phyloP scores from a whole-genome alignment of 2,113 vertebrate genomes.

The pig (Sus scrofa) region T2T-Sscrofa CM000817.6:123891001-123891500 shows the following conservation, averaged over 20 bases:
- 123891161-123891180: too few relatives aligned
- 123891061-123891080: too few relatives aligned
- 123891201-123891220: not conserved
- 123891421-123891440: not conserved
- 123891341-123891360: constrained; percentile 18
- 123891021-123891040: too few relatives aligned
- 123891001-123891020: too few relatives aligned
- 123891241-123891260: not conserved
- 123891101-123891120: too few relatives aligned
- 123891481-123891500: not conserved
- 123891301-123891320: not conserved
- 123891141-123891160: too few relatives aligned
- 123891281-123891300: not conserved
- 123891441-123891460: not conserved
- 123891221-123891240: not conserved
- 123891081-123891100: too few relatives aligned
- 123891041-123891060: too few relatives aligned
- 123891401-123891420: constrained; percentile 11
- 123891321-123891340: not conserved
- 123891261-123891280: not conserved
- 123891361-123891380: not conserved
- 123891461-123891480: not conserved
- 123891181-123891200: not conserved
- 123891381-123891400: not conserved
- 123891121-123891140: too few relatives aligned